Base-by-base conservation (phyloP, 2,888 invertebrate species). In the Cheilosia vulpina region DNA sequence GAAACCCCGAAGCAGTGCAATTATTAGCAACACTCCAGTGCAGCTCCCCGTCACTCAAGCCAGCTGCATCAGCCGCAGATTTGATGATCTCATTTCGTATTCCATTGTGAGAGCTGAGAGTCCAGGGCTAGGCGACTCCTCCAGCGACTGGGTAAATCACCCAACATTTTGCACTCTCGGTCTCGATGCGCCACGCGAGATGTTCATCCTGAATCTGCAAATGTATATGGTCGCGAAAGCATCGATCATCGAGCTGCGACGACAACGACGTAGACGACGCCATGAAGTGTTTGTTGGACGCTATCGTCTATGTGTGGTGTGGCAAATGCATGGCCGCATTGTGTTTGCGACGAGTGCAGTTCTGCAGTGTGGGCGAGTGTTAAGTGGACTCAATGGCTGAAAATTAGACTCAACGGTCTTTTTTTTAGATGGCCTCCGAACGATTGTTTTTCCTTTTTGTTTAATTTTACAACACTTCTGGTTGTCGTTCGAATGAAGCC, bases 31-130 rank as follows among this genome's bases (percentile, higher is more conserved):
- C 85, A 81, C 81, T 80, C 65, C 45, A 75, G 65, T 60, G 21
- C 58, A 60, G 76, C 76, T 80, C 76, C 60, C 76, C 80, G 79
- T 66, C 79, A 84, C 57, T 68, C 45, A 45, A 24, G 0, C 21
- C 52, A 41, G 21, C 63, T 34, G 58, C 41, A 60, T 13, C 65
- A 24, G 31, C 68, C 75, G 15, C 24, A 66, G 69, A 80, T 80
- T 85, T 85, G 85, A 85, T 77, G 81, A 85, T 85, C 85, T 85
- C 85, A 85, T 81, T 85, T 81, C 60, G 80, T 85, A 77, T 81
- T 76, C 85, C 72, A 85, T 85, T 85, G 85, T 85, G 75, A 45
- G 65, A 27, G 27, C 27, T 6, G 27, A 27, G 27, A 34, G 62
- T 43, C 43, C 41, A 43, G 81, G 55, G 24, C 43, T 45, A 50